phyloP scores from a whole-genome alignment of 2,888 invertebrate species.

The Sepiola atlantica region DNA sequence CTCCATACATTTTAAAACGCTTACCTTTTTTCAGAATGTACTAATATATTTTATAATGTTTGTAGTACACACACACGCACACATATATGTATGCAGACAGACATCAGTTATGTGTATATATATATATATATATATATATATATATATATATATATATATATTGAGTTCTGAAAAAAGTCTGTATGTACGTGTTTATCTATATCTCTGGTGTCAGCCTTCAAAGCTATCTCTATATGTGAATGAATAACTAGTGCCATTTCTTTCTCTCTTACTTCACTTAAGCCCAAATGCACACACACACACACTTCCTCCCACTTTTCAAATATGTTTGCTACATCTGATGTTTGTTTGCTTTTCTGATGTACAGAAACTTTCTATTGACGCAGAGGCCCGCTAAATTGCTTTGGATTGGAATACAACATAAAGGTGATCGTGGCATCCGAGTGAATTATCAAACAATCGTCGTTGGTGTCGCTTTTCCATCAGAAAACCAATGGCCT shows the following conservation, averaged over 20 bases:
- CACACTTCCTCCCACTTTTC: not conserved
- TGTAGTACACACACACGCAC: not conserved
- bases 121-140: not conserved
- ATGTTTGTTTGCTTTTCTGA: not conserved
- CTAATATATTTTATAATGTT: too few species aligned
- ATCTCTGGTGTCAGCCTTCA: too few species aligned
- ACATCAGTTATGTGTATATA: not conserved
- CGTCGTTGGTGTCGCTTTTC: not conserved
- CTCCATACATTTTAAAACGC: too few species aligned
- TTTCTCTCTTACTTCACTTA: not conserved
- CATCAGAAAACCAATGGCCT: not conserved
- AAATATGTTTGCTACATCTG: slow-evolving; percentile 6
- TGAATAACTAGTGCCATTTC: not conserved
- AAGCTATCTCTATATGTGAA: not conserved
- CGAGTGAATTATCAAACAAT: not conserved
- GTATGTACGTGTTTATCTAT: too few species aligned
- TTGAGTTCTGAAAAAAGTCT: too few species aligned
- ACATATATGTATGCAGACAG: not conserved
- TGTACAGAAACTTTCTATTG: slow-evolving; percentile 13
- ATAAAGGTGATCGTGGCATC: not conserved
- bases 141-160: too few species aligned
- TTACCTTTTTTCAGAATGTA: too few species aligned
- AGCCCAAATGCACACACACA: not conserved
- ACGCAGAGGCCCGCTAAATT: not conserved
- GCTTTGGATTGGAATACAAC: slow-evolving; percentile 11